These are phyloP conservation scores for Ursus arctos DNA, from an alignment of 2,113 vertebrate genomes.

Conservation along the genomic window DNA sequence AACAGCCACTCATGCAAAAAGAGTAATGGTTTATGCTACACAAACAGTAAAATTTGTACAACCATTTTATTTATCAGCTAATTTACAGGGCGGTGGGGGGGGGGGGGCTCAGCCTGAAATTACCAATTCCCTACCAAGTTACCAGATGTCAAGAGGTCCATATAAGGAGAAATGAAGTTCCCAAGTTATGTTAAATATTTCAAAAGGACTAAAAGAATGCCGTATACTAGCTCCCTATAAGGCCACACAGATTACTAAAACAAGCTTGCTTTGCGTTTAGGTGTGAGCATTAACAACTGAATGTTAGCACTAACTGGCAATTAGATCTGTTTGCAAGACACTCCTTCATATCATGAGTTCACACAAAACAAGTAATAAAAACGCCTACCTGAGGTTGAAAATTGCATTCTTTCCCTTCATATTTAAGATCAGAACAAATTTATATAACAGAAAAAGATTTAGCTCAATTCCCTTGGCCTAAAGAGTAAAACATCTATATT, in stretches of 20 bases:
- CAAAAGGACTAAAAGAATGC: constrained; percentile 58
- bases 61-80: constrained; percentile 29
- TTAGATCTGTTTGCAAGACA: neutral
- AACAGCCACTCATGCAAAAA: constrained; percentile 45
- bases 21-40: neutral
- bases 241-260: neutral
- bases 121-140: constrained; percentile 2
- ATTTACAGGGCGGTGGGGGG: neutral
- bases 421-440: constrained; percentile 17
- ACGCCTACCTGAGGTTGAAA: constrained; percentile 25
- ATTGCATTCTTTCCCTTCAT: neutral
- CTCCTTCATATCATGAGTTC: neutral
- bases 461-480: neutral
- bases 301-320: neutral
- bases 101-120: constrained; percentile 24
- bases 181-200: constrained; percentile 41
- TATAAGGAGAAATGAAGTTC: constrained; percentile 50
- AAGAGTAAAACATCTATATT: neutral
- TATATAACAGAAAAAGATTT: neutral
- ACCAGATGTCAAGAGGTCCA: constrained; percentile 16
- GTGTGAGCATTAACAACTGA: neutral
- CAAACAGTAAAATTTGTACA: neutral
- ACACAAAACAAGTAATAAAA: constrained; percentile 23
- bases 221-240: neutral
- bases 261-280: neutral